Conservation (phyloP, 2,797 vertebrate genomes). For the Lithobates sylvaticus region DNA sequence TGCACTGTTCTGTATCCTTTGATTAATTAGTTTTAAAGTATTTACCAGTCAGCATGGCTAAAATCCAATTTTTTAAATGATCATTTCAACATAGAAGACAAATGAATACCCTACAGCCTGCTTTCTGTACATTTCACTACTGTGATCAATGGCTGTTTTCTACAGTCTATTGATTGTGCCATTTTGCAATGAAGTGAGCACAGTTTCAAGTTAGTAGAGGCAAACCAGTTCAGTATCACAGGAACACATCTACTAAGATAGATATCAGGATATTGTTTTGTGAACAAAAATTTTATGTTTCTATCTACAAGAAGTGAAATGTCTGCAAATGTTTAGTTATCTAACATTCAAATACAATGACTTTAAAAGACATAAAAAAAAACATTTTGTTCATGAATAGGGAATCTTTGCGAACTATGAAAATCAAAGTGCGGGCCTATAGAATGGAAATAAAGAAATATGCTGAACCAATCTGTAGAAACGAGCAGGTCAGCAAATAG, state of each 20-base stretch:
- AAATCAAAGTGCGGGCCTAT: too few species aligned
- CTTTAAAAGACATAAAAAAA: background rate
- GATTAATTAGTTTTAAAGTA: background rate
- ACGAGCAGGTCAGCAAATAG: too few species aligned
- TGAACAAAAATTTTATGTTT: background rate
- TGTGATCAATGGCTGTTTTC: conserved; percentile 5
- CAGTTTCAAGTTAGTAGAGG: background rate
- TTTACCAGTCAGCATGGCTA: background rate
- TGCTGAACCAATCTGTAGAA: too few species aligned
- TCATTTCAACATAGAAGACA: background rate
- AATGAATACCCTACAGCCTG: background rate
- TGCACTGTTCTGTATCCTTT: background rate
- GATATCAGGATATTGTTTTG: background rate
- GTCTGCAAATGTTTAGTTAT: background rate
- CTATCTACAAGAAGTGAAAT: background rate
- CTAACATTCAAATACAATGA: background rate
- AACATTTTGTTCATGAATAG: too few species aligned
- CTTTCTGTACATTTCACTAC: conserved; percentile 3
- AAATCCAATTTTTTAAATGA: background rate
- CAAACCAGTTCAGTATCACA: background rate
- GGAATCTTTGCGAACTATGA: too few species aligned
- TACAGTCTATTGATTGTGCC: conserved; percentile 11
- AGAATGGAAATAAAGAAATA: too few species aligned
- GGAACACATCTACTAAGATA: background rate
- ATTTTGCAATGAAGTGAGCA: background rate